A percentile compares a stretch with the other conserved stretches of the same genome.
phyloP scores from a whole-genome alignment of 2,113 vertebrate genomes.

The Stegostoma tigrinum region DNA sequence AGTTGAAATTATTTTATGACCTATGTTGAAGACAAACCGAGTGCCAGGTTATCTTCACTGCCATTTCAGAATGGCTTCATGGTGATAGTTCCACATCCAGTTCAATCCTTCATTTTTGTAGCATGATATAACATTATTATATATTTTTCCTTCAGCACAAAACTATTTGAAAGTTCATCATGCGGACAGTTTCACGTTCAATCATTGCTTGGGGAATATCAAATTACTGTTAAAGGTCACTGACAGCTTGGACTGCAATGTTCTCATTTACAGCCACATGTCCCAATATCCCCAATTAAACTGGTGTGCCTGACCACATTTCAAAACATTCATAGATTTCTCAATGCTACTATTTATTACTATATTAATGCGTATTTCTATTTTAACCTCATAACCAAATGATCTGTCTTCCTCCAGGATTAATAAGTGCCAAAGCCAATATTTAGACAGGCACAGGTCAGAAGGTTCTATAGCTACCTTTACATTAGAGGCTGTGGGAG shows the following conservation, averaged over 20 bases:
- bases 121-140: background rate
- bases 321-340: background rate
- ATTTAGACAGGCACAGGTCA: conserved; percentile 54
- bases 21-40: background rate
- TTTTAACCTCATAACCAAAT: conserved; percentile 32
- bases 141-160: background rate
- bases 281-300: conserved; percentile 20
- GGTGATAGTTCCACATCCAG: background rate
- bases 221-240: conserved; percentile 4
- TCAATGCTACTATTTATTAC: conserved; percentile 35
- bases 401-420: conserved; percentile 40
- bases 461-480: conserved; percentile 42
- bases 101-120: background rate
- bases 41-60: background rate
- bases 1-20: background rate
- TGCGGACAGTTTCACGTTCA: background rate
- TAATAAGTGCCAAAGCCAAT: conserved; percentile 54
- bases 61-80: background rate
- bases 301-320: conserved; percentile 16
- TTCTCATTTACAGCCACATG: background rate
- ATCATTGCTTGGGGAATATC: conserved; percentile 10
- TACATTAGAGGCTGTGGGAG: conserved; percentile 43
- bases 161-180: background rate
- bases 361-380: conserved; percentile 17
- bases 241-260: background rate